These are phyloP conservation scores for Polylopha cassiicola DNA, from an alignment of 2,888 invertebrate species.

Conservation along the genomic window DNA sequence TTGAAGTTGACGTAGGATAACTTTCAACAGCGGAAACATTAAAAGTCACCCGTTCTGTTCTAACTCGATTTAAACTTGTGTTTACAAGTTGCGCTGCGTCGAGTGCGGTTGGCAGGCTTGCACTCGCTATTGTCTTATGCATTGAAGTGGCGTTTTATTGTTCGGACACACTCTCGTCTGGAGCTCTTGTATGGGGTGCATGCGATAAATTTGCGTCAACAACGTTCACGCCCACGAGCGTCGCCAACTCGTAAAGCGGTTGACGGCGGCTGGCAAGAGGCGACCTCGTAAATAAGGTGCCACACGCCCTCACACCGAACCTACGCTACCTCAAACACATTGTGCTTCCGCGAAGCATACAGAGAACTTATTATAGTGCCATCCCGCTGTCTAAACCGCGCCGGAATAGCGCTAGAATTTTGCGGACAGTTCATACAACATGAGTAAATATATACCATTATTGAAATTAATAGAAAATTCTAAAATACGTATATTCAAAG, in stretches of 20 bases:
- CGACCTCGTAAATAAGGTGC: slow-evolving; percentile 57
- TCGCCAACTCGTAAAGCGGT: slow-evolving; percentile 57
- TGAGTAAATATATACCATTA: too few species aligned
- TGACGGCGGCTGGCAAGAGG: slow-evolving; percentile 47
- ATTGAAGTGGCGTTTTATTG: slow-evolving; percentile 62
- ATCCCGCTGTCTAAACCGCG: too few species aligned
- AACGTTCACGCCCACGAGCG: slow-evolving; percentile 50
- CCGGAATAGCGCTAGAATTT: too few species aligned
- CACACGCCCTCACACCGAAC: slow-evolving; percentile 30
- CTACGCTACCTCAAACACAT: slow-evolving; percentile 20
- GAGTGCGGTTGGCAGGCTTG: slow-evolving; percentile 26
- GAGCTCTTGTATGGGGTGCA: slow-evolving; percentile 43
- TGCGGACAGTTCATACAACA: too few species aligned
- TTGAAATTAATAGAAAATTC: too few species aligned
- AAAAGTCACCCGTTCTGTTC: slow-evolving; percentile 1
- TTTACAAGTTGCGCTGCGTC: slow-evolving; percentile 39
- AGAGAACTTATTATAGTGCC: slow-evolving; percentile 15
- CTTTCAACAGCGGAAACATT: slow-evolving; percentile 2
- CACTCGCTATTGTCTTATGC: slow-evolving; percentile 48
- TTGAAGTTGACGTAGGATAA: too few species aligned
- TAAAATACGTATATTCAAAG: too few species aligned
- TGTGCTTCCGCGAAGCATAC: slow-evolving; percentile 18
- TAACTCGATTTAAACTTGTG: slow-evolving; percentile 23
- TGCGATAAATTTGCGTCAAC: slow-evolving; percentile 54
- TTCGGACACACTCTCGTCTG: slow-evolving; percentile 34